Evolutionary conservation across 2,797 vertebrate genomes (phyloP).

Genomic region (Cynopterus sphinx): DNA sequence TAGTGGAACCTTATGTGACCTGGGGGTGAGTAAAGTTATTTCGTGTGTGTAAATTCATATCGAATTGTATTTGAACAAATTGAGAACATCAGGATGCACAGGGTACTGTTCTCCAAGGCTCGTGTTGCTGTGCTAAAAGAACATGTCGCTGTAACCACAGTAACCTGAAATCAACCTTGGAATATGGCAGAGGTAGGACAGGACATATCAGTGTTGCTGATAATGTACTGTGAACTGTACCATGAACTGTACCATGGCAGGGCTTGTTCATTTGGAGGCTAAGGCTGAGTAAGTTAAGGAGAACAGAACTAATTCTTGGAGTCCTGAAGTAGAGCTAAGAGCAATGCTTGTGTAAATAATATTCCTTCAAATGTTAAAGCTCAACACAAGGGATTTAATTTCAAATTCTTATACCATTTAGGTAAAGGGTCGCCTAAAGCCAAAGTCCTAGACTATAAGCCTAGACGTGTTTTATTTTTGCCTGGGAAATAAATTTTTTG

Average conservation of each 20-base stretch:
- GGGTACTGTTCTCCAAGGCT: neutral
- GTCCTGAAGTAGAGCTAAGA: neutral
- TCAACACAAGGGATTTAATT: neutral
- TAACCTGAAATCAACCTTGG: neutral
- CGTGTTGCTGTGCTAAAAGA: neutral
- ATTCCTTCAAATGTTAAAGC: neutral
- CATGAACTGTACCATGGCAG: fast-evolving
- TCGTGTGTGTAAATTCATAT: neutral
- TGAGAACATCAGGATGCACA: neutral
- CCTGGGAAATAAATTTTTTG: neutral
- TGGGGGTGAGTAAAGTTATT: constrained; percentile 91
- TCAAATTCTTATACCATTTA: neutral
- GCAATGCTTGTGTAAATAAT: neutral
- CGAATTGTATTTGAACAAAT: neutral
- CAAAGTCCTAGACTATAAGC: neutral
- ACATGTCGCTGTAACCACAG: neutral
- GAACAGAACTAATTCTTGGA: neutral
- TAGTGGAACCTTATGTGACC: constrained; percentile 93
- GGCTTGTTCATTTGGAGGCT: neutral
- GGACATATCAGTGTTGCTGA: fast-evolving
- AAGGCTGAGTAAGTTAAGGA: neutral
- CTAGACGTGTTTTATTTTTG: neutral
- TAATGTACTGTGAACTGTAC: fast-evolving
- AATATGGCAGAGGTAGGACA: neutral
- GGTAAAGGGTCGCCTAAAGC: too few relatives aligned